Base-by-base conservation (phyloP, 2,113 vertebrate genomes). In the Rhipidura dahli region DNA sequence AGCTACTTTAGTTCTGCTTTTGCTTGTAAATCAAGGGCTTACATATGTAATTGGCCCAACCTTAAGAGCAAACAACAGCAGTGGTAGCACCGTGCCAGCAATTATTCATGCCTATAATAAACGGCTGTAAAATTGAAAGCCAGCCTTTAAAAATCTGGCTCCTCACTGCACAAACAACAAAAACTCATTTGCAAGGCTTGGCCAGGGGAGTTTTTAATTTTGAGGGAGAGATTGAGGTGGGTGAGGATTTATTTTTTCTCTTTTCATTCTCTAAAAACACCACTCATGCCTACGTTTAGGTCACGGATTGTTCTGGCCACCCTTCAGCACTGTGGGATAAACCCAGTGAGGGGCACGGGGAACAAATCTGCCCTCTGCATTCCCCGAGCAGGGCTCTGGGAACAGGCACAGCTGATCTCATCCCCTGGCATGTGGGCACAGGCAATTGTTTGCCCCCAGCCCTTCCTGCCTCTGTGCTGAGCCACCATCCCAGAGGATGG, bases 101-200 rank as follows among this genome's bases (percentile, higher is more conserved):
- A 94, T 96, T 96, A 95, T 95, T 96, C 94, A 96, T 92, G 96
- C 91, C 94, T 92, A 18, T 90, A 96, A 96, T 93, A 86, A 95
- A 94, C 0, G 70, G 64, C 95, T 91, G 86, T 54, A 70, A 83
- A 95, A 89, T 4, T 66, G 88, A 94, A 90, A 73, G 86, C 83
- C 93, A 96, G 94, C 35, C 54, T 73, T 60, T 63, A 69, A 80
- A 89, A 95, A 95, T 37, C 95, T 87, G 83, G 76, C 89, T 95
- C 64, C 79, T 93, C 30, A 17, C n/a, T 57, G 54, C 60, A 83
- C 49, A 37, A 13, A 79, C 6, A 45, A 63, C 27, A 66, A 72
- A 75, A 92, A 19, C 76, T 83, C 79, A 83, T 89, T 53, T 80
- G 49, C 68, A 73, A 54, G 70, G 40, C 28, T 85, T 72, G 88